Percentiles rank a stretch among this genome's conserved stretches.
These are phyloP conservation scores for Apostichopus californicus DNA, from an alignment of 35 echinoderm and acorn worm genomes.

Conservation along the genomic window DNA sequence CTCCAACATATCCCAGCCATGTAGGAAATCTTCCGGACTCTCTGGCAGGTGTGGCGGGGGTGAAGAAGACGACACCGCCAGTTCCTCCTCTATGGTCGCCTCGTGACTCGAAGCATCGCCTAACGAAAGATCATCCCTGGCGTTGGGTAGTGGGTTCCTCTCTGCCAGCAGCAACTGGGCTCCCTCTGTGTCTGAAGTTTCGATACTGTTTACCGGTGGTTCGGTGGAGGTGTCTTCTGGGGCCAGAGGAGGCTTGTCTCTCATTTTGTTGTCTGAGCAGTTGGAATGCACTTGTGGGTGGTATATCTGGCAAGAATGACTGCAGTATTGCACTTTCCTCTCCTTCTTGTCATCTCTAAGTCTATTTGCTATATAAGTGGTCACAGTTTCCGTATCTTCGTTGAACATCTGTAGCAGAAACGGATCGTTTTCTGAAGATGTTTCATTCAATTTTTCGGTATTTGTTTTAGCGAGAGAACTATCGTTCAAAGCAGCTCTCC, in stretches of 20 bases:
- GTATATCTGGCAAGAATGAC: constrained; percentile 25
- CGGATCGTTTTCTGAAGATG: neutral
- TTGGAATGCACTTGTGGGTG: constrained; percentile 16
- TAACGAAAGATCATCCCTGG: neutral
- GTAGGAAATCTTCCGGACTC: constrained; percentile 17
- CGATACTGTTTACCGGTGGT: neutral
- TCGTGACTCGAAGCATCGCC: neutral
- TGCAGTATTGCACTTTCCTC: constrained; percentile 44
- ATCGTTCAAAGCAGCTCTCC: neutral
- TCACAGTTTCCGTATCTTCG: neutral
- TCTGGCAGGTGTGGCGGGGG: neutral
- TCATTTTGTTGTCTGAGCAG: neutral
- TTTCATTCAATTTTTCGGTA: neutral
- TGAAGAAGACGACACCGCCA: neutral
- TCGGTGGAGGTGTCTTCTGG: neutral
- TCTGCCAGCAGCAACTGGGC: neutral
- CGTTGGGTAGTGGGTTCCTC: neutral
- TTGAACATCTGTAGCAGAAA: neutral
- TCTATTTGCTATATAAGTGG: neutral
- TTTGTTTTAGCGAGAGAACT: neutral
- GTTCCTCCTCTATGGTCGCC: constrained; percentile 37
- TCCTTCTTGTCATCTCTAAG: neutral
- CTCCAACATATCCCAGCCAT: constrained; percentile 44
- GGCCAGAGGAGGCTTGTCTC: neutral
- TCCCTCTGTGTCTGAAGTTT: neutral